phyloP scores from a whole-genome alignment of 2,797 vertebrate genomes.

The Adelosebastes latens region DNA sequence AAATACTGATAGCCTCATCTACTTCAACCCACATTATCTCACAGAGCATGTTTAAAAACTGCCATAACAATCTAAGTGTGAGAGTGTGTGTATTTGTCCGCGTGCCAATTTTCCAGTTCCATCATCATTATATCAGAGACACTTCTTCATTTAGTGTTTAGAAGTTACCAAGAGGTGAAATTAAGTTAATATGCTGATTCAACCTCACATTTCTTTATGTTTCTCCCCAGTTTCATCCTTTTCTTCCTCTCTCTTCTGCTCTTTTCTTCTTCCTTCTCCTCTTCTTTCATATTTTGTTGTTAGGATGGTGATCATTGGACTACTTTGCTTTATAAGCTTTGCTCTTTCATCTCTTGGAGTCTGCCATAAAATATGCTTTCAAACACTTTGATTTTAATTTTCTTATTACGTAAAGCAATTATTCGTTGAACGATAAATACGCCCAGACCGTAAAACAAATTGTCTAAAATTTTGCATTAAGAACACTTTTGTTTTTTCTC shows the following conservation, averaged over 20 bases:
- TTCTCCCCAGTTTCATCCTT: not conserved
- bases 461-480: not conserved
- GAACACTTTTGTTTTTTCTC: not conserved
- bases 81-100: conserved; percentile 1
- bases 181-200: conserved; percentile 19
- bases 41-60: conserved; percentile 49
- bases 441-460: not conserved
- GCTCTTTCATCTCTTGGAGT: not conserved
- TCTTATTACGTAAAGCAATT: not conserved
- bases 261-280: not conserved
- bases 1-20: conserved; percentile 48
- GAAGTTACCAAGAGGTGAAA: conserved; percentile 1
- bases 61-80: conserved; percentile 29
- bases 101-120: conserved; percentile 22
- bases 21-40: conserved; percentile 39
- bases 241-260: not conserved
- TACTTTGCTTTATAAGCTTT: not conserved
- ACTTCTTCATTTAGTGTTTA: conserved; percentile 6
- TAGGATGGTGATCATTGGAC: not conserved
- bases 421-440: not conserved
- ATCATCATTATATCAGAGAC: conserved; percentile 4
- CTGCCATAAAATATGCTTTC: not conserved
- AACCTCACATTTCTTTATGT: not conserved
- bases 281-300: not conserved
- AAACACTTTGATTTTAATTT: not conserved